Percentiles rank a stretch among this genome's conserved stretches.
phyloP scores from a whole-genome alignment of 2,888 invertebrate genomes.

The Drosophila algonquin region DNA sequence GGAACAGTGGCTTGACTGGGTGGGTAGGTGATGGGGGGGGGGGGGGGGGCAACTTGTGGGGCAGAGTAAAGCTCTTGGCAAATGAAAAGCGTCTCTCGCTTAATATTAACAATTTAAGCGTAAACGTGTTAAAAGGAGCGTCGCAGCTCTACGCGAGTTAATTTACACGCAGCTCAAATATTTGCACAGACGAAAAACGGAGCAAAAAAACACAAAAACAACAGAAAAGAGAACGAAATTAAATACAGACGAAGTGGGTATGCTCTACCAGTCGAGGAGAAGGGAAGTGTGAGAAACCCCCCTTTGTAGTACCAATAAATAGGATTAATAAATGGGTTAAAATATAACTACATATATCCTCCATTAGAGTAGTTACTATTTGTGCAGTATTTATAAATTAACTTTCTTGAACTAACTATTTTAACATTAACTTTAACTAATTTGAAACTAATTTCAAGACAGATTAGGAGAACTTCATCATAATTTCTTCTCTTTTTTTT shows the following conservation, averaged over 20 bases:
- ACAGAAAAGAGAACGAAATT: neutral
- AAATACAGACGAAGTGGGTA: neutral
- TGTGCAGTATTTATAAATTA: no score
- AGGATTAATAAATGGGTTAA: no score
- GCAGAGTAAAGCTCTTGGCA: constrained; percentile 14
- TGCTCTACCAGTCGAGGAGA: neutral
- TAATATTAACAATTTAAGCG: constrained; percentile 75
- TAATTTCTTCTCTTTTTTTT: no score
- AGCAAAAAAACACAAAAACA: constrained; percentile 9
- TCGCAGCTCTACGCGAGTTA: constrained; percentile 69
- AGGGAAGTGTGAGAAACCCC: neutral
- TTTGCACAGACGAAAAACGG: constrained; percentile 59
- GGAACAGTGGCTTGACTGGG: neutral
- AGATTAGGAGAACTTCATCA: no score
- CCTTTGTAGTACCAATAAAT: neutral
- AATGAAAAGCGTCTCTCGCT: constrained; percentile 40
- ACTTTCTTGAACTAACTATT: no score
- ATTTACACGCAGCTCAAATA: constrained; percentile 76
- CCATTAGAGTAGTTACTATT: no score
- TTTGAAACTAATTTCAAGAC: no score
- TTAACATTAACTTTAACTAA: no score
- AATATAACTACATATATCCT: no score
- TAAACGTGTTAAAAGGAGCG: constrained; percentile 70
- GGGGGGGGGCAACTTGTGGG: neutral
- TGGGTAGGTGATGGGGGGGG: neutral